Evolutionary conservation across 2,888 invertebrate genomes (phyloP), one percentile per base, ranked within the genome.

Genomic region (Oscheius sp.): DNA sequence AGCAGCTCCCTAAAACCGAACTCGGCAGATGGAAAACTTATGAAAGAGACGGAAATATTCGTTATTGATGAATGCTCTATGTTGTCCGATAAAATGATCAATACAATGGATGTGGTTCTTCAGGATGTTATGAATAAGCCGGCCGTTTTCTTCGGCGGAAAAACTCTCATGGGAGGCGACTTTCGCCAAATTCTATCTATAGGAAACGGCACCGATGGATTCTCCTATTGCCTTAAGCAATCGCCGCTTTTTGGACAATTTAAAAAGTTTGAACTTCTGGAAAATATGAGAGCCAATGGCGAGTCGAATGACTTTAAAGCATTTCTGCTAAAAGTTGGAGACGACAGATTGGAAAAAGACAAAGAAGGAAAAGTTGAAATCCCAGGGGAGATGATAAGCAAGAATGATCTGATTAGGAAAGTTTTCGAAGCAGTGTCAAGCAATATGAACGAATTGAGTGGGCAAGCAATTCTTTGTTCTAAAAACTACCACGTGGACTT

Each of bases 121-220:
- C 39, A 65, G 20, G 75, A 74, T 17, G 23, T 69, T 15, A 69
- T 45, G 8, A 52, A 31, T 15, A 61, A 58, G 46, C 0, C 12
- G n/a, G 42, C 20, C 3, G 4, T 55, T 6, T 71, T 70, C 6
- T 73, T 75, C 39, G 75, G 71, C 12, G 71, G 73, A 20, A 64
- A 69, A 46, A 34, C 73, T 0, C 33, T 75, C 8, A 10, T 71
- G 0, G 74, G 74, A 6, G 74, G 72, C 17, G 74, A 74, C 37
- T 72, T 70, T 33, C 53, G 70, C 1, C 71, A 75, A 39, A 58
- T 64, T 15, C 39, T 75, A 1, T 72, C 72, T 1, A 65, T 75
- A 1, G 15, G 37, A 37, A 15, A 23, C 10, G 27, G 25, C 6
- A 12, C 12, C 1, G 71, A 73, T 1, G 34, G 37, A 42, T 50